phyloP scores from a whole-genome alignment of 1,140 invertebrate genomes.

The Physella acuta region DNA sequence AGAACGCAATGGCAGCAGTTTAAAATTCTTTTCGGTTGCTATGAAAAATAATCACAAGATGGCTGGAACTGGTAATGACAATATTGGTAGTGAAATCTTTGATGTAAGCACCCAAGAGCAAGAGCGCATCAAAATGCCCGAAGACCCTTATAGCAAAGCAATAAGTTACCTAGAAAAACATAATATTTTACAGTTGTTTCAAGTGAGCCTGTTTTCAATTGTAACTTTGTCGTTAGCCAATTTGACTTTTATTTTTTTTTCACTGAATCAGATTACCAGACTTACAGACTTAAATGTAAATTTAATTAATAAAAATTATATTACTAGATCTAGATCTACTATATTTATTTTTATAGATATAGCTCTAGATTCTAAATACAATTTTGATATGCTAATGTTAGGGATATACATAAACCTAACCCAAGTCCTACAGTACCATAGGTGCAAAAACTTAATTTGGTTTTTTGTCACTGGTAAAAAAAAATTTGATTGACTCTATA shows the following conservation, averaged over 20 bases:
- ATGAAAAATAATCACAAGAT: background rate
- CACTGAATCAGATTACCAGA: background rate
- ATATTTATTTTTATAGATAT: background rate
- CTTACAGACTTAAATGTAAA: background rate
- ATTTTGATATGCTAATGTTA: background rate
- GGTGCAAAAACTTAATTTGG: too few relatives aligned
- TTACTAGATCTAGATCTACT: background rate
- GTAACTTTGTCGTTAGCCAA: background rate
- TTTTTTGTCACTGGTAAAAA: too few relatives aligned
- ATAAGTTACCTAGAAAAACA: slow-evolving; percentile 52
- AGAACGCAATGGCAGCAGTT: too few relatives aligned
- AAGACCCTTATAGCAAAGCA: slow-evolving; percentile 52
- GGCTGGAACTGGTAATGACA: too few relatives aligned
- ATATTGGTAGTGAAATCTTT: too few relatives aligned
- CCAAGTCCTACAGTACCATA: too few relatives aligned
- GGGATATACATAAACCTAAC: too few relatives aligned
- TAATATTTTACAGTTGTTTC: slow-evolving; percentile 53
- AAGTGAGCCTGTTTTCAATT: slow-evolving; percentile 30
- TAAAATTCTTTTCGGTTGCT: too few relatives aligned
- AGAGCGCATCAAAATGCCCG: slow-evolving; percentile 36
- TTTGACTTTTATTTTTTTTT: background rate
- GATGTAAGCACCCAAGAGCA: background rate
- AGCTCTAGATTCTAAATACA: background rate
- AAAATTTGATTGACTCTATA: too few relatives aligned
- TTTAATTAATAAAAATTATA: background rate